These are phyloP conservation scores for Maniola jurtina DNA, from an alignment of 1,140 invertebrate species.

Conservation along the genomic window DNA sequence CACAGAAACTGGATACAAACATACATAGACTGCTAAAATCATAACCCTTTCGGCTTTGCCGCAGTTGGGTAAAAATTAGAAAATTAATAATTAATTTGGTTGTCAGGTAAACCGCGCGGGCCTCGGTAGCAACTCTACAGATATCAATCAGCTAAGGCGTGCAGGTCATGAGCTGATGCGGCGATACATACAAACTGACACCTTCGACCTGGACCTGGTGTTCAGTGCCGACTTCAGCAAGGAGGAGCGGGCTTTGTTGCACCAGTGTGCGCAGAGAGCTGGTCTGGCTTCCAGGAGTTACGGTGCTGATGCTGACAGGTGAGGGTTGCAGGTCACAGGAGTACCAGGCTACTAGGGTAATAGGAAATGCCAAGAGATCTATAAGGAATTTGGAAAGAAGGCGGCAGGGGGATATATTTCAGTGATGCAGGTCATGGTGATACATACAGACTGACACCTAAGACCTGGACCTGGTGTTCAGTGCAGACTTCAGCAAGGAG, in stretches of 20 bases:
- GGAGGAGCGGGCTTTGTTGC: constrained; percentile 85
- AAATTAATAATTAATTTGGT: too few species aligned
- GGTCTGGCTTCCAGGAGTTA: constrained; percentile 81
- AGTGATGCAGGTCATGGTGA: constrained; percentile 41
- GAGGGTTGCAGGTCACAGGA: background rate
- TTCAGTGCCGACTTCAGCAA: constrained; percentile 85
- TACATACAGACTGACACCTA: constrained; percentile 77
- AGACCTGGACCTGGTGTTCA: constrained; percentile 82
- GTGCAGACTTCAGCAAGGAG: constrained; percentile 84
- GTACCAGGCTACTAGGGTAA: too few species aligned
- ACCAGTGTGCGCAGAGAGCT: constrained; percentile 74
- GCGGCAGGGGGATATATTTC: too few species aligned
- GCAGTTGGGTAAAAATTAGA: too few species aligned
- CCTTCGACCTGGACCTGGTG: constrained; percentile 78
- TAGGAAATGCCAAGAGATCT: too few species aligned
- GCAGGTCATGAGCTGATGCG: constrained; percentile 52
- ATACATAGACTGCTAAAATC: too few species aligned
- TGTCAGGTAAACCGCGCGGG: constrained; percentile 58
- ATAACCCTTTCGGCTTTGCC: too few species aligned
- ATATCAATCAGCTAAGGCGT: constrained; percentile 56
- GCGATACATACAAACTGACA: constrained; percentile 75
- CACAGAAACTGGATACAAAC: too few species aligned
- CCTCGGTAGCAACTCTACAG: constrained; percentile 58
- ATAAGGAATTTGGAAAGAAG: too few species aligned
- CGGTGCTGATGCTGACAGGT: constrained; percentile 48